Conservation (phyloP, 2,797 vertebrate genomes). For the Furcifer pardalis region DNA sequence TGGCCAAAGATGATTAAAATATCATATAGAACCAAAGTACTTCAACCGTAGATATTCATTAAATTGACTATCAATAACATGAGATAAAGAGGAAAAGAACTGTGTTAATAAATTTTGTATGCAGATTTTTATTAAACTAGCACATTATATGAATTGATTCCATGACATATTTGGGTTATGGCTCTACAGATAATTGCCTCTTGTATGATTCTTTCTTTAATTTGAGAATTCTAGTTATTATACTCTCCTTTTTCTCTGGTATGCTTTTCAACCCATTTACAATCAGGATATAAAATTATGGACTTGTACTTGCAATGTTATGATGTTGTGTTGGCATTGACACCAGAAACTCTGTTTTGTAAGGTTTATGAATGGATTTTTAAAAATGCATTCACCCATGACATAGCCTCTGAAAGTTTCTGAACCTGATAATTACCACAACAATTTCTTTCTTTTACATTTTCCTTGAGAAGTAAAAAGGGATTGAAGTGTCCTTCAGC, state of each 20-base stretch:
- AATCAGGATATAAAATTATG: conserved; percentile 64
- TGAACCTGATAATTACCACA: conserved; percentile 15
- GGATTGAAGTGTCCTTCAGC: background rate
- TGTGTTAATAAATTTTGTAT: conserved; percentile 85
- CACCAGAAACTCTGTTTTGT: conserved; percentile 40
- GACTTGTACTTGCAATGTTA: conserved; percentile 46
- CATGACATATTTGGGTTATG: conserved; percentile 78
- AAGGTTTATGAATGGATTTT: conserved; percentile 2
- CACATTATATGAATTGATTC: conserved; percentile 83
- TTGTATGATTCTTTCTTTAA: conserved; percentile 72
- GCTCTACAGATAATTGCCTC: conserved; percentile 79
- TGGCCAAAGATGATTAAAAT: conserved; percentile 77
- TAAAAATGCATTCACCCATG: background rate
- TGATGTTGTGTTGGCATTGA: conserved; percentile 57
- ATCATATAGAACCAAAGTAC: conserved; percentile 75
- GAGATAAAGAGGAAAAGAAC: conserved; percentile 82
- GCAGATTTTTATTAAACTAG: conserved; percentile 84
- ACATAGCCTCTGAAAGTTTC: background rate
- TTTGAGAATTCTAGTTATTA: conserved; percentile 68
- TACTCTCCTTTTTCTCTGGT: conserved; percentile 34
- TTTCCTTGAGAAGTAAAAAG: background rate
- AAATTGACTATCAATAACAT: conserved; percentile 87
- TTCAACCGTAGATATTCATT: conserved; percentile 82
- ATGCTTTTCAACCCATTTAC: conserved; percentile 49
- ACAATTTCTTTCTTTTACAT: background rate